Conservation (phyloP, 2,113 vertebrate genomes). For the Tetrax tetrax region DNA sequence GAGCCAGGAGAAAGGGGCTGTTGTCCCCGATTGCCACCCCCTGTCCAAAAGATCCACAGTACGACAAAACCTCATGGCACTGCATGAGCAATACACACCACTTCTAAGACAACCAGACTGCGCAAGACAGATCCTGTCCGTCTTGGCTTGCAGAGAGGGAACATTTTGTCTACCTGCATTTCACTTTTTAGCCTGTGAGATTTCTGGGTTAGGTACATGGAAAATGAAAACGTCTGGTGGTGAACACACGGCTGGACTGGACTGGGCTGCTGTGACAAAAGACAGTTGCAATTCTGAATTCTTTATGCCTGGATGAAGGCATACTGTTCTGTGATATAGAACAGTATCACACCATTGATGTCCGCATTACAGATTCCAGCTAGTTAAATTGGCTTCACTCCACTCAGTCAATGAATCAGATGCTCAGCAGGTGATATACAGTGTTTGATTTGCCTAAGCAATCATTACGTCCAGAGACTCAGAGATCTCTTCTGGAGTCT, state of each 20-base stretch:
- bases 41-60: not conserved
- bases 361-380: conserved; percentile 46
- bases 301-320: conserved; percentile 19
- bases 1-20: not conserved
- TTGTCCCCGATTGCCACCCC: not conserved
- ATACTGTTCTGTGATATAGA: no score
- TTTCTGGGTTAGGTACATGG: not conserved
- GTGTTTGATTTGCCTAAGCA: conserved; percentile 46
- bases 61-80: not conserved
- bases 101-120: not conserved
- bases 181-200: not conserved
- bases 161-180: not conserved
- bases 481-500: not conserved
- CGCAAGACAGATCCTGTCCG: not conserved
- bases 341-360: not conserved
- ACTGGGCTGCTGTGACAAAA: conserved; percentile 7
- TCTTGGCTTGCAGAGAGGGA: not conserved
- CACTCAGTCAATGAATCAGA: conserved; percentile 48
- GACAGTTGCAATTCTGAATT: not conserved
- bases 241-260: not conserved
- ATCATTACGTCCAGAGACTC: conserved; percentile 12
- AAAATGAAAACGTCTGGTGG: not conserved
- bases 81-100: rapidly evolving
- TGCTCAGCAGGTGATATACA: conserved; percentile 41
- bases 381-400: conserved; percentile 50